Base-by-base conservation (phyloP, 2,113 vertebrate genomes). In the Megatriorchis doriae region DNA sequence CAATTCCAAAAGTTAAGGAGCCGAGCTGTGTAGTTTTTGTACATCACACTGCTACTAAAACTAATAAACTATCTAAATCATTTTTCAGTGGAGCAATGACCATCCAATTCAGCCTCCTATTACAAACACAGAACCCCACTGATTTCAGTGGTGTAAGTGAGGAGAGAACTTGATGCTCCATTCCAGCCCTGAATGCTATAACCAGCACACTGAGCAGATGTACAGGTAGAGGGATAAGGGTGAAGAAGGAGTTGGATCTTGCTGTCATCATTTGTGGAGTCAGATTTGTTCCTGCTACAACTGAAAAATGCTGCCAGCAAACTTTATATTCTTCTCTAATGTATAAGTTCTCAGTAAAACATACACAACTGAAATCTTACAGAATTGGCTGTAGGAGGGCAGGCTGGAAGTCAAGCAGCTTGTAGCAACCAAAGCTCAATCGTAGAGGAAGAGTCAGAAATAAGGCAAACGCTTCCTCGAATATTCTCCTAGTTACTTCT, bases 1-100 rank as follows among this genome's bases (percentile, higher is more conserved):
- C 84, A 94, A 88, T 93, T 96, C 70, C 89, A 82, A 62, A 95
- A 95, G 88, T 91, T 81, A 95, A 85, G 89, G 81, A 97, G 53
- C 66, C 1, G 4, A 94, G n/a, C 66, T 94, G 27, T 77, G 48
- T 75, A 18, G 38, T 8, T 70, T 89, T 81, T 72, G 70, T 82
- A 27, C 73, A 47, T 81, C 43, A 12, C 19, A 20, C 59, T 78
- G 55, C 88, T 74, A 8, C 72, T 71, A 59, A 90, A 94, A 52
- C 13, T 47, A 67, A 67, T 71, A 58, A 66, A 83, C 67, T 84
- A 68, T 26, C 67, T 81, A 84, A 74, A 81, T 22, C 0, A 50
- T 84, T 87, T 86, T 89, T 38, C 58, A 43, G 74, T 42, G 42
- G 21, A 79, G 65, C 40, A 56, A 2, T 65, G 75, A 56, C 78